Percentiles rank a stretch among this genome's conserved stretches.
Conservation (phyloP, 1,140 invertebrate species). For the Anagrus nilaparvatae region DNA sequence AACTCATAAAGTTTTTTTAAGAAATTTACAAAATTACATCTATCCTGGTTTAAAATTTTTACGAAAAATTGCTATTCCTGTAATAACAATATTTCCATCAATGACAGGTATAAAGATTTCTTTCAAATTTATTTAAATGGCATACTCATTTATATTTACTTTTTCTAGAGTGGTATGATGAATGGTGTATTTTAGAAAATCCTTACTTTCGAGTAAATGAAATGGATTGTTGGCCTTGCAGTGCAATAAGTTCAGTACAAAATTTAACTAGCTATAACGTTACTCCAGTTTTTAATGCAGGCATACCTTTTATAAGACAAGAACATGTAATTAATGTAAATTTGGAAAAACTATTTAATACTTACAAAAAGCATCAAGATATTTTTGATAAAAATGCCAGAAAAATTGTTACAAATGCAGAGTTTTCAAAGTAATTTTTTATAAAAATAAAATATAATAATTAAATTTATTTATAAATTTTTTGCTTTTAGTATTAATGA, state of each 20-base stretch:
- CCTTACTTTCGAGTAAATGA: slow-evolving; percentile 60
- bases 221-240: slow-evolving; percentile 70
- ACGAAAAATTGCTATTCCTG: slow-evolving; percentile 50
- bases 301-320: slow-evolving; percentile 30
- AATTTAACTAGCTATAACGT: slow-evolving; percentile 39
- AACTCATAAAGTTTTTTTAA: slow-evolving; percentile 44
- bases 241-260: slow-evolving; percentile 50
- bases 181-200: slow-evolving; percentile 66
- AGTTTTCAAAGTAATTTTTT: slow-evolving; percentile 21
- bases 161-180: slow-evolving; percentile 64
- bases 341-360: slow-evolving; percentile 33
- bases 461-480: slow-evolving; percentile 10
- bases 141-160: slow-evolving; percentile 9
- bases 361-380: slow-evolving; percentile 39
- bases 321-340: slow-evolving; percentile 21
- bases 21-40: slow-evolving; percentile 58
- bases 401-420: slow-evolving; percentile 44
- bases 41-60: slow-evolving; percentile 54
- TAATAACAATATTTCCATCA: slow-evolving; percentile 50
- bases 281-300: slow-evolving; percentile 28
- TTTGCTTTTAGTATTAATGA: slow-evolving; percentile 20
- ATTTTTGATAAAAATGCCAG: slow-evolving; percentile 45
- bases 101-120: slow-evolving; percentile 44
- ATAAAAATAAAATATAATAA: slow-evolving; percentile 8
- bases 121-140: neutral